A percentile compares a stretch with the other conserved stretches of the same genome.
Conservation (phyloP, 1,140 invertebrate species). For the Temnothorax curvispinosus region DNA sequence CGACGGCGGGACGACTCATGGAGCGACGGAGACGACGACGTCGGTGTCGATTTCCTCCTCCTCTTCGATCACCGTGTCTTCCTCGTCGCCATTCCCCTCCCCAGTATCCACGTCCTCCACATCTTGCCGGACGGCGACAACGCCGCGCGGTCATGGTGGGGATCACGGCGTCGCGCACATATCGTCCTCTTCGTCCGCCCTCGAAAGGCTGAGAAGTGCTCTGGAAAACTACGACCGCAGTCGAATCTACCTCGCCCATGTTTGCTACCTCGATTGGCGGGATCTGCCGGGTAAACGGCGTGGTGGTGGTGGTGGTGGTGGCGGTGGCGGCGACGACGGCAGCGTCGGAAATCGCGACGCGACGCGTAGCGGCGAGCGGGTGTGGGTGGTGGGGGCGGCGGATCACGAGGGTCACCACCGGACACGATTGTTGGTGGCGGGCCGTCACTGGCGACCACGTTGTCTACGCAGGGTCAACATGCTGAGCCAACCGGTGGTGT, state of each 20-base stretch:
- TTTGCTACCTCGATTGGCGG: slow-evolving; percentile 84
- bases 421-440: slow-evolving; percentile 85
- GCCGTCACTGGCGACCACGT: slow-evolving; percentile 85
- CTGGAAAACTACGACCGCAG: slow-evolving; percentile 82
- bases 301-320: slow-evolving; percentile 23
- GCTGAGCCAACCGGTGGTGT: slow-evolving; percentile 86
- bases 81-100: slow-evolving; percentile 60
- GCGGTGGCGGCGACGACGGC: slow-evolving; percentile 44
- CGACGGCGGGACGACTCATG: slow-evolving; percentile 3
- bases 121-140: slow-evolving; percentile 37
- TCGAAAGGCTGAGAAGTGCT: slow-evolving; percentile 74
- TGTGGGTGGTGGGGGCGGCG: slow-evolving; percentile 86
- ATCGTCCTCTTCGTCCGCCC: slow-evolving; percentile 43
- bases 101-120: slow-evolving; percentile 61
- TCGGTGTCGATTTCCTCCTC: background rate
- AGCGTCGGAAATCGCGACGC: slow-evolving; percentile 45
- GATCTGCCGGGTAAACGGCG: slow-evolving; percentile 83
- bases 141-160: slow-evolving; percentile 9
- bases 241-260: slow-evolving; percentile 85
- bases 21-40: background rate
- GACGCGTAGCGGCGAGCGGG: slow-evolving; percentile 71
- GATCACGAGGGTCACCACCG: slow-evolving; percentile 85
- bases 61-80: slow-evolving; percentile 41
- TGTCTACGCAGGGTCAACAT: slow-evolving; percentile 86
- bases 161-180: slow-evolving; percentile 22